Conservation (phyloP, 2,113 vertebrate species). For the Misgurnus anguillicaudatus region DNA sequence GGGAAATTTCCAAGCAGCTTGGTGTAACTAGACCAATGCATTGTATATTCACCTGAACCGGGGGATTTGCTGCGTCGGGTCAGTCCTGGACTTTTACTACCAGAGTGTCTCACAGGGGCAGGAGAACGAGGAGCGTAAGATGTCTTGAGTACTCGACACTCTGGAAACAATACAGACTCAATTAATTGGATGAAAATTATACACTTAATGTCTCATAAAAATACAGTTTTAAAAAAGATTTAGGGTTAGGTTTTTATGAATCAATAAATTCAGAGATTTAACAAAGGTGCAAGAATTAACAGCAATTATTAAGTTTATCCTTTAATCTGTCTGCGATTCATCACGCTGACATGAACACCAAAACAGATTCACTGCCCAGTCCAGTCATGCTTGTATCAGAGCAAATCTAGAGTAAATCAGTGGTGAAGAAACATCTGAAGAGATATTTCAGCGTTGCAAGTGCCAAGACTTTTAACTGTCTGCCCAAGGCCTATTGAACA, state of each 20-base stretch:
- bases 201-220: not conserved
- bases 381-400: not conserved
- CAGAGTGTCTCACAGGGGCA: conserved; percentile 70
- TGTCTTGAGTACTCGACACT: conserved; percentile 90
- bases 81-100: conserved; percentile 84
- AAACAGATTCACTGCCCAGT: not conserved
- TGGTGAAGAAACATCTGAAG: conserved; percentile 6
- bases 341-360: not conserved
- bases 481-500: not conserved
- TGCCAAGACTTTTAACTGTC: conserved; percentile 10
- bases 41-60: conserved; percentile 77
- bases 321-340: not conserved
- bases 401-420: not conserved
- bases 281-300: not conserved
- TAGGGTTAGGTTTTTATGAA: not conserved
- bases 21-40: not conserved
- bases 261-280: not conserved
- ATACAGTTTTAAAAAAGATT: not conserved
- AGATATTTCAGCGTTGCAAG: not conserved
- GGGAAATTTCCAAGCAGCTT: too few species aligned
- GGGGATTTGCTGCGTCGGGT: conserved; percentile 92
- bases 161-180: conserved; percentile 65
- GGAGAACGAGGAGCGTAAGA: conserved; percentile 78
- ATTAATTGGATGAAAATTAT: not conserved
- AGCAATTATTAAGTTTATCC: not conserved